Conservation (phyloP, 2,113 vertebrate species). For the Oreochromis aureus region DNA sequence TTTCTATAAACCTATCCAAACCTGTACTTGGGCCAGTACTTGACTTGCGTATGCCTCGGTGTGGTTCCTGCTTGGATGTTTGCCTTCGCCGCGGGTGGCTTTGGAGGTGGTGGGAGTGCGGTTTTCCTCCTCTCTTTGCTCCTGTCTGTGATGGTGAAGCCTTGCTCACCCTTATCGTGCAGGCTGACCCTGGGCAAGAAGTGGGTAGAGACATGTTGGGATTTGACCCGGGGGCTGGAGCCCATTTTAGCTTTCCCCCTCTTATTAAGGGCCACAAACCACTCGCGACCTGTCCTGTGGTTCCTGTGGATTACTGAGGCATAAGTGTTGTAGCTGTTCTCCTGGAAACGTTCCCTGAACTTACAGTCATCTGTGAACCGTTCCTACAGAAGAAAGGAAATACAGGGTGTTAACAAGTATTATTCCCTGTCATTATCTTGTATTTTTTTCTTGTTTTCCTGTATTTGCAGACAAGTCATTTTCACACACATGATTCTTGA, state of each 20-base stretch:
- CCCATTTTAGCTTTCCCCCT: conserved; percentile 93
- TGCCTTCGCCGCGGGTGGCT: conserved; percentile 45
- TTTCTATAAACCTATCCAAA: conserved; percentile 76
- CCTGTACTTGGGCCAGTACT: conserved; percentile 93
- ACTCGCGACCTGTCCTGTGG: conserved; percentile 80
- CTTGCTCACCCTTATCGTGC: conserved; percentile 65
- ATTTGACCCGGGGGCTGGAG: conserved; percentile 86
- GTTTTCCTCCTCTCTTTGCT: conserved; percentile 70
- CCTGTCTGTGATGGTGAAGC: conserved; percentile 82
- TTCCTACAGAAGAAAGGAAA: conserved; percentile 8
- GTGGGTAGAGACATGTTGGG: conserved; percentile 93
- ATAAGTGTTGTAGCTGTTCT: conserved; percentile 98
- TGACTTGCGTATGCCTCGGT: conserved; percentile 69
- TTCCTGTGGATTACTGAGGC: conserved; percentile 85
- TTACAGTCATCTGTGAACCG: conserved; percentile 89
- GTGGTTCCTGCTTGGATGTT: neutral
- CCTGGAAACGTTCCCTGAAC: conserved; percentile 95
- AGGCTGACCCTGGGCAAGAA: conserved; percentile 86
- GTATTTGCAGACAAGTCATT: neutral
- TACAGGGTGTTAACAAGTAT: neutral
- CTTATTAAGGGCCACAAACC: conserved; percentile 97
- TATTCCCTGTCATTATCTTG: fast-evolving
- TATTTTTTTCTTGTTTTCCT: fast-evolving
- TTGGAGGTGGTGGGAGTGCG: conserved; percentile 7
- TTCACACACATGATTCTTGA: neutral